Base-by-base conservation (phyloP, 30 jellyfish, hydroid and myxozoan genomes). In the Aurelia aurita region DNA sequence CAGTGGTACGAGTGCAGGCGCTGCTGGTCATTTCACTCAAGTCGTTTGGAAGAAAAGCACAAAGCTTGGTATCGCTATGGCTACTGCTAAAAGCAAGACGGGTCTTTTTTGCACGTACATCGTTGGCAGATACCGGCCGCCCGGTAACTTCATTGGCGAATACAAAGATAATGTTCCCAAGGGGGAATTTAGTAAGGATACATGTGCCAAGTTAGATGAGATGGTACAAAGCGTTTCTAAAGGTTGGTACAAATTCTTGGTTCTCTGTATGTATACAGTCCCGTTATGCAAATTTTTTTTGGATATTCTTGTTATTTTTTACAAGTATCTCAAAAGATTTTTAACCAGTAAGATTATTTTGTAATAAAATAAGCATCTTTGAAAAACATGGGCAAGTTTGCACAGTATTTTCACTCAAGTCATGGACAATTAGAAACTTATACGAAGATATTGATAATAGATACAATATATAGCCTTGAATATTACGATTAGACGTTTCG, bases 1-100 rank as follows among this genome's bases (percentile, higher is more conserved):
- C 67, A 80, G 89, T 61, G 88, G 90, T 16, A 49, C 86, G 27
- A 74, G 86, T 75, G 96, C 89, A 20, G 96, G 96, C 28, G 91
- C 90, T 16, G 93, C 98, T 18, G 98, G 98, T 25, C 98, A 92
- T 61, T 92, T 92, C 61, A 86, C 98, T 12, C 98, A 92, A 71
- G 88, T 92, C 25, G 97, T 92, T 18, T 92, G 98, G 98, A 92
- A 87, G 45, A 69, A 51, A 13, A 66, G 81, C 54, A 70, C 96
- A 13, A 51, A 82, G 45, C 80, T 92, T 6, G 98, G 98, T 7
- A 58, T 92, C 5, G 98, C 96, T 27, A 25, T 83, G 79, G 98
- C 98, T 0, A 92, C 91, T 5, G 79, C 39, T 11, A 86, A 76
- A 54, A 67, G 86, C 65, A 65, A 76, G 16, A 71, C 60, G 10